phyloP scores from a whole-genome alignment of 2,888 invertebrate genomes.

The Brassicogethes aeneus region DNA sequence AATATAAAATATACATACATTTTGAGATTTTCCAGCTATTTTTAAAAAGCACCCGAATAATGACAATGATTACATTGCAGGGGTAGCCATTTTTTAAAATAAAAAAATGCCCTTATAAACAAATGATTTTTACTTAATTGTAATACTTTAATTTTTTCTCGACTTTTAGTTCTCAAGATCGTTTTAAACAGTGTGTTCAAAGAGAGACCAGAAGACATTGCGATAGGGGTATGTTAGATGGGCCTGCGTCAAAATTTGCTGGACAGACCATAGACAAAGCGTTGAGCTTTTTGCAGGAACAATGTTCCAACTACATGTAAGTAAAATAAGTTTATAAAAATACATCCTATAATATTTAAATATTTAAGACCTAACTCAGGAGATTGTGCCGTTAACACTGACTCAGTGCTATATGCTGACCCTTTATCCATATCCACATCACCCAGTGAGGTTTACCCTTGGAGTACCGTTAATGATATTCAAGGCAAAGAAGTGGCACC shows the following conservation, averaged over 20 bases:
- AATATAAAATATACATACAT: no score
- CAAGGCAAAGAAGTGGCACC: conserved; percentile 24
- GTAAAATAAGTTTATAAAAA: conserved; percentile 17
- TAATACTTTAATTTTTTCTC: no score
- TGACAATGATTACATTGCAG: no score
- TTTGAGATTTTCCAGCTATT: no score
- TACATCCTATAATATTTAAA: not conserved
- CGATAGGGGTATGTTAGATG: conserved; percentile 41
- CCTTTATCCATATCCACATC: conserved; percentile 28
- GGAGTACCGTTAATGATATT: conserved; percentile 30
- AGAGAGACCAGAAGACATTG: conserved; percentile 45
- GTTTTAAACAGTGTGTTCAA: conserved; percentile 50
- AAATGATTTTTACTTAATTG: conserved; percentile 3
- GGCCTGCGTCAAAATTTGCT: conserved; percentile 46
- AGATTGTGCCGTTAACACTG: conserved; percentile 37
- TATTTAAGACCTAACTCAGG: conserved; percentile 44
- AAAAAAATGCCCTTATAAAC: conserved; percentile 2
- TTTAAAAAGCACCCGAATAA: no score
- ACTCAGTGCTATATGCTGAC: conserved; percentile 24
- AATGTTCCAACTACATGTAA: conserved; percentile 52
- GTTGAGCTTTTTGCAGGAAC: conserved; percentile 49
- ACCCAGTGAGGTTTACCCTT: conserved; percentile 35
- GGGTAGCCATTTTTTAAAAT: conserved; percentile 2
- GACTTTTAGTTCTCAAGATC: conserved; percentile 46
- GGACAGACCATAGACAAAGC: conserved; percentile 50